Percentiles rank a stretch among this genome's conserved stretches.
These are phyloP conservation scores for Falcaria lacertinaria DNA, from an alignment of 2,888 invertebrate genomes.

Conservation along the genomic window DNA sequence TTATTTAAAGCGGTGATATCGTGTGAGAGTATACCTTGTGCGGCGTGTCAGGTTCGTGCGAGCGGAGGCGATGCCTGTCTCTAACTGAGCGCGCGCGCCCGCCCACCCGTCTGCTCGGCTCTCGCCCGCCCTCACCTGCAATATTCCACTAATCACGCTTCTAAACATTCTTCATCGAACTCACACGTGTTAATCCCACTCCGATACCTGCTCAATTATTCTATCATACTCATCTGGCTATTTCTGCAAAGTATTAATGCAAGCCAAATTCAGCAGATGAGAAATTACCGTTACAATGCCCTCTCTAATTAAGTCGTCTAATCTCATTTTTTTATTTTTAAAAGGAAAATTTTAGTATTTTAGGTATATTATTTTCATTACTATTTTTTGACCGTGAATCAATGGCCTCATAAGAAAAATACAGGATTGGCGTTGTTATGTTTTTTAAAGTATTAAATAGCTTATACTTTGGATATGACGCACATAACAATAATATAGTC, in stretches of 20 bases:
- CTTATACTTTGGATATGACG: no score
- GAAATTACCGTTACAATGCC: background rate
- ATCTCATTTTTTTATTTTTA: no score
- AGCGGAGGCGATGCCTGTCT: conserved; percentile 72
- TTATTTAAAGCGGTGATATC: conserved; percentile 58
- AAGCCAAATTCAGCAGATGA: background rate
- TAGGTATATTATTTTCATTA: no score
- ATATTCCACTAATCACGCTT: conserved; percentile 47
- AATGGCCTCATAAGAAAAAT: no score
- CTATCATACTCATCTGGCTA: background rate
- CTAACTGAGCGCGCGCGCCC: conserved; percentile 61
- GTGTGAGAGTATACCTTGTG: conserved; percentile 65
- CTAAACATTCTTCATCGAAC: conserved; percentile 31
- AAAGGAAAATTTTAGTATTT: no score
- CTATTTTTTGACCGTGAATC: no score
- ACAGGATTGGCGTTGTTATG: background rate
- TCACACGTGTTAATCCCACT: conserved; percentile 15
- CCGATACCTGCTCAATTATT: conserved; percentile 23
- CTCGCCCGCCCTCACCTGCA: conserved; percentile 60
- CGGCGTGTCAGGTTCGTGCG: conserved; percentile 74
- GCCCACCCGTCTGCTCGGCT: conserved; percentile 46
- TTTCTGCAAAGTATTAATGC: background rate
- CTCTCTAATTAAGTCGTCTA: no score
- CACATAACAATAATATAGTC: conserved; percentile 13
- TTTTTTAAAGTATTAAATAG: no score